Percentiles rank a stretch among this genome's conserved stretches.
These are phyloP conservation scores for Hypolimnas misippus DNA, from an alignment of 2,888 invertebrate species.

Conservation along the genomic window DNA sequence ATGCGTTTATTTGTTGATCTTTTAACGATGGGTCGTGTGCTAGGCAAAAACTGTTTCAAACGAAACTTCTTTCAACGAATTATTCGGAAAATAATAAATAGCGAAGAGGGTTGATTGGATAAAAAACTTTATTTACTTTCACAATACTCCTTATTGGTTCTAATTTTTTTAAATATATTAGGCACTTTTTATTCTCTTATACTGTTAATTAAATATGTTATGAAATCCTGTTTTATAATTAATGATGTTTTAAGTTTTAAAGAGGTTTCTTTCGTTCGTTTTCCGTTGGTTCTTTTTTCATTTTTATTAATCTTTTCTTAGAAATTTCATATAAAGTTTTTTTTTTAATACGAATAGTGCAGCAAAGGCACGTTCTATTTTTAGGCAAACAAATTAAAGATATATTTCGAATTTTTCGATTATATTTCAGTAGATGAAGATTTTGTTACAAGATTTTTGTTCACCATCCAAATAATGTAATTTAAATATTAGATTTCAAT, in stretches of 20 bases:
- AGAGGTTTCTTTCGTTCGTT: background rate
- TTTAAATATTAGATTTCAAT: too few species aligned
- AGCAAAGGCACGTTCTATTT: background rate
- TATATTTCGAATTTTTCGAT: too few species aligned
- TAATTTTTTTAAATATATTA: background rate
- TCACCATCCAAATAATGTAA: too few species aligned
- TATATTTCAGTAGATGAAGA: too few species aligned
- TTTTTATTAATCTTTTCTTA: background rate
- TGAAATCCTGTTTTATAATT: background rate
- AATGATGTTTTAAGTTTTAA: background rate
- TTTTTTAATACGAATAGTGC: too few species aligned
- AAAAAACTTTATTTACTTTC: background rate
- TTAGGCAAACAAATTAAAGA: background rate
- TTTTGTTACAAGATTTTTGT: too few species aligned
- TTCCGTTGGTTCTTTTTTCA: background rate
- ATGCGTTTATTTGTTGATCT: conserved; percentile 70
- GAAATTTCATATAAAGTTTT: too few species aligned
- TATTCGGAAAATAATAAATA: background rate
- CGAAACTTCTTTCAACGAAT: background rate
- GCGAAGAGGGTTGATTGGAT: background rate
- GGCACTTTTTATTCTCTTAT: background rate
- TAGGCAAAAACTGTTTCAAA: conserved; percentile 59
- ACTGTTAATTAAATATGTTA: background rate
- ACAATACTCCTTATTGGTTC: background rate
- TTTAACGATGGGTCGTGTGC: conserved; percentile 64